Evolutionary conservation across 2,113 vertebrate species (phyloP), one percentile per base, ranked within the genome.

Genomic region (Otus sunia): DNA sequence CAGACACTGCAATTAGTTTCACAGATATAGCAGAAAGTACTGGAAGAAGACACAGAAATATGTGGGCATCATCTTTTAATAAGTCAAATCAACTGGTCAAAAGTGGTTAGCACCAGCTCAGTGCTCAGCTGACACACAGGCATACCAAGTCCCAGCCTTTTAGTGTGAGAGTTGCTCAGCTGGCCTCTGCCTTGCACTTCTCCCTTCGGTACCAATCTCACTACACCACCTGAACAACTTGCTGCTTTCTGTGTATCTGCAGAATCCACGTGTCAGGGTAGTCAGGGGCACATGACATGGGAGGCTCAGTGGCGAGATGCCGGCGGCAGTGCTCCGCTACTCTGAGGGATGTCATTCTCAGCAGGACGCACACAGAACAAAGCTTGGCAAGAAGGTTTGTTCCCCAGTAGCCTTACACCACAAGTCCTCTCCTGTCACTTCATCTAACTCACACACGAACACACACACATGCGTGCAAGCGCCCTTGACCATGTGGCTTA

Each of bases 201-300:
- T 58, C 16, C 30, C 16, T 62, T 43, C 58, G 32, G 19, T 34
- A 17, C 9, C 43, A 39, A 7, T 29, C 22, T 19, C 56, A 16
- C 0, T 41, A 12, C 29, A 9, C 10, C 3, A 6, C 26, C 19
- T 11, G 64, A 41, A 11, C 32, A 71, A 20, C n/a, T 11, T 50
- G 39, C 29, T 53, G 41, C 32, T 45, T 53, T 49, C 67, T 68
- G 52, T 6, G 0, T n/a, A 7, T 34, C 47, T 58, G n/a, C 12
- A 30, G 47, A 59, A 27, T 8, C n/a, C 0, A 0, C 12, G 45
- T 49, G 50, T 58, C 34, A 49, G 25, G 41, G 41, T 59, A 20
- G 49, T 37, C 26, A 15, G 55, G 29, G 78, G 13, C 17, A 58
- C 2, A 0, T 12, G 36, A 15, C 26, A 12, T 0, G 1, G 3